These are phyloP conservation scores for Galaxias olidus DNA, from an alignment of 2,797 vertebrate genomes.

Conservation along the genomic window DNA sequence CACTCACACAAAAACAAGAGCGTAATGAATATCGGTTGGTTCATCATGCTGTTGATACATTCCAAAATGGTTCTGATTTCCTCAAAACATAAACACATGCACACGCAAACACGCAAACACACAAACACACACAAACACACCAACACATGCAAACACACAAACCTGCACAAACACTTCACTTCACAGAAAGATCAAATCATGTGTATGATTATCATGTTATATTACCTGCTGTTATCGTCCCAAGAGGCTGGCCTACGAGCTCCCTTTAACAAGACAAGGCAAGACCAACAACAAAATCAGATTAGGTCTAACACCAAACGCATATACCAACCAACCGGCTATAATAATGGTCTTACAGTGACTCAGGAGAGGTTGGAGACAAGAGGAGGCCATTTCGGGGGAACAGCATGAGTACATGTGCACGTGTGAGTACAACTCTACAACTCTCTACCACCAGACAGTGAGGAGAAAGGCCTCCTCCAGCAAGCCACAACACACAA, in stretches of 20 bases:
- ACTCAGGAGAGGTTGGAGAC: not conserved
- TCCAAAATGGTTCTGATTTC: constrained; percentile 30
- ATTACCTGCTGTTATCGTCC: constrained; percentile 65
- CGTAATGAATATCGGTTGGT: constrained; percentile 23
- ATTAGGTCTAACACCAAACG: not conserved
- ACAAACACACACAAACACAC: constrained; percentile 15
- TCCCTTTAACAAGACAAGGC: constrained; percentile 46
- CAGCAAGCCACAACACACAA: constrained; percentile 15
- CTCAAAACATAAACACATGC: constrained; percentile 1
- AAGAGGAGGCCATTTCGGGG: not conserved
- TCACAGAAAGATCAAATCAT: not conserved
- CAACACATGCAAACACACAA: constrained; percentile 8
- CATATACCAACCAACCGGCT: no score
- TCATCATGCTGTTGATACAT: constrained; percentile 38
- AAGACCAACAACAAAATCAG: constrained; percentile 26
- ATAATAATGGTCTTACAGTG: no score
- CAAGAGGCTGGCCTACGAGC: constrained; percentile 55
- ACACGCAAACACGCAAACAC: constrained; percentile 25
- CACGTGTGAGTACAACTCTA: constrained; percentile 15
- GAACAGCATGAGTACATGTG: constrained; percentile 1
- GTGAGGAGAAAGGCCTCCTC: constrained; percentile 37
- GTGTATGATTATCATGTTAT: not conserved
- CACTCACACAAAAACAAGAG: constrained; percentile 3
- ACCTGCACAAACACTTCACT: constrained; percentile 12
- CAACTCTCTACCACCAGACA: constrained; percentile 22